Conservation (phyloP, 2,113 vertebrate genomes). For the Nyctereutes procyonoides region DNA sequence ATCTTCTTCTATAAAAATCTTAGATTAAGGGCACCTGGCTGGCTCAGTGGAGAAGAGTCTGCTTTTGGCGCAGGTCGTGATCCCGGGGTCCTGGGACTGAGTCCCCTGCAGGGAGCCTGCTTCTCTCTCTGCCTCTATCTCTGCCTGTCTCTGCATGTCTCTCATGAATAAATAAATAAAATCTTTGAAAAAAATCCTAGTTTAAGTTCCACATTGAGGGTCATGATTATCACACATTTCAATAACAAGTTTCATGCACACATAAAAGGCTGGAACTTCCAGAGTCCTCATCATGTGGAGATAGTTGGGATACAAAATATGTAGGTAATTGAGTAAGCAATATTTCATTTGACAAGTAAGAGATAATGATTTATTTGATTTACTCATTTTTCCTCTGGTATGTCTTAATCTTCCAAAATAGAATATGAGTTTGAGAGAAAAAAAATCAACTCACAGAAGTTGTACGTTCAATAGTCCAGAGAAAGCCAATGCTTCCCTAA, state of each 20-base stretch:
- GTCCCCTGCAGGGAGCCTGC: too few relatives aligned
- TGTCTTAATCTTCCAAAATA: not conserved
- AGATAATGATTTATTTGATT: not conserved
- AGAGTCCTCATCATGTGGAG: not conserved
- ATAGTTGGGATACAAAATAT: not conserved
- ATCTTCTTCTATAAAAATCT: not conserved
- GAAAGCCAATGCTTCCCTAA: not conserved
- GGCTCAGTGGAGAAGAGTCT: too few relatives aligned
- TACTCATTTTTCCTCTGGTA: not conserved
- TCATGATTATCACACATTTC: not conserved
- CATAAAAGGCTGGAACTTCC: not conserved
- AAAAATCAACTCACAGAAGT: not conserved
- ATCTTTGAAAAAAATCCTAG: not conserved
- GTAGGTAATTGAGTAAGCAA: not conserved
- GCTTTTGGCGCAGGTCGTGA: too few relatives aligned
- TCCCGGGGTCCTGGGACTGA: too few relatives aligned
- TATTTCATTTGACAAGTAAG: not conserved
- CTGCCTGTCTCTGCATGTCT: too few relatives aligned
- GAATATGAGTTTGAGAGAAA: not conserved
- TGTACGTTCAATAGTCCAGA: not conserved
- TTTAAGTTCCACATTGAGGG: rapidly evolving
- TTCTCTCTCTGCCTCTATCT: too few relatives aligned
- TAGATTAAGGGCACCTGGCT: too few relatives aligned
- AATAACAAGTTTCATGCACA: not conserved
- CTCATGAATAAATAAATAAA: too few relatives aligned